Evolutionary conservation across 2,888 invertebrate genomes (phyloP), one percentile per base, ranked within the genome.

Genomic region (Meliscaeva auricollis): DNA sequence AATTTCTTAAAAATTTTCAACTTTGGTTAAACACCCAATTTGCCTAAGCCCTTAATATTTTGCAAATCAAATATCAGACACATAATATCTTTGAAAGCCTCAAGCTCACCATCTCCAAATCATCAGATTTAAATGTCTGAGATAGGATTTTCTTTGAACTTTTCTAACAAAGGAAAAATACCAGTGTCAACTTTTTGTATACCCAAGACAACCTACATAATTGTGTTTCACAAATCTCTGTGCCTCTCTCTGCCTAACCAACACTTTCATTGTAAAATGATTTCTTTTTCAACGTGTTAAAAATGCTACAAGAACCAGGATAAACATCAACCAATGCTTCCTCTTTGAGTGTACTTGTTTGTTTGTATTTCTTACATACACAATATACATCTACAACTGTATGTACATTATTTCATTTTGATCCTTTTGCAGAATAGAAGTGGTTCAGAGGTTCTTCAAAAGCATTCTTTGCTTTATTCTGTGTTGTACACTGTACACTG

Each of bases 401-500:
- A 38, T 9, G 26, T 41, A 60, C 38, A 60, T 60, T 5, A 32
- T 30, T 64, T 64, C 46, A 64, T 46, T 64, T 64, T 64, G 46
- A 46, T 64, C 35, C 50, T 50, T 35, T 48, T 66, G 20, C 17
- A 20, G 9, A n/a, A 3, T 3, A 35, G 11, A 20, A 64, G 20
- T 66, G 48, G 9, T 38, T 38, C 13, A 13, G 9, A 38, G 48
- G 8, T 35, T n/a, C 6, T 66, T 50, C 44, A 22, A 50, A 50
- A 20, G 35, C 35, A 66, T 66, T 30, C 48, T 13, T 32, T 66
- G 13, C 32, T 50, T 66, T 50, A 35, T 66, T 20, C 8, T 30
- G 1, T 35, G 2, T 13, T 17, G 26, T 26, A 22, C 1, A 6
- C 46, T 17, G 6, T 7, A 13, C 7, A 17, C 26, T n/a, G 22